phyloP scores from a whole-genome alignment of 2,797 vertebrate species.

The Natrix natrix region DNA sequence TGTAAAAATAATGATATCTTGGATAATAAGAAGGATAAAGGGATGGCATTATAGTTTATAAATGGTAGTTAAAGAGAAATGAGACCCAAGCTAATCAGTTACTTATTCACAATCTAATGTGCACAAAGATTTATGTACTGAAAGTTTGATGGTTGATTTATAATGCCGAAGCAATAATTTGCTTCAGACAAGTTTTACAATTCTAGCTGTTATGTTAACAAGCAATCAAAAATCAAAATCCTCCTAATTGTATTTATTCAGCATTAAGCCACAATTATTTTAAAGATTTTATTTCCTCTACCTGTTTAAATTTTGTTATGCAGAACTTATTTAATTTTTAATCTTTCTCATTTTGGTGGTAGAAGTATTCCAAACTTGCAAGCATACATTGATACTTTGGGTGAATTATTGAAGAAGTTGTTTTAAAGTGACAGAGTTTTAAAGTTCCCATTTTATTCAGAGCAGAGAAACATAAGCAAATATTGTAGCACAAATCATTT shows the following conservation, averaged over 20 bases:
- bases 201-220: neutral
- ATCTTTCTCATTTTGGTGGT: neutral
- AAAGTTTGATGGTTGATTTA: neutral
- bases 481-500: neutral
- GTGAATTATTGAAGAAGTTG: neutral
- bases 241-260: slow-evolving; percentile 1
- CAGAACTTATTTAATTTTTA: neutral
- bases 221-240: neutral
- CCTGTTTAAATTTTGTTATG: neutral
- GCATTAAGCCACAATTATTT: neutral
- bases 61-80: neutral
- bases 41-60: neutral
- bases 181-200: neutral
- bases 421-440: neutral
- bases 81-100: neutral
- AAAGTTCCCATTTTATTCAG: neutral
- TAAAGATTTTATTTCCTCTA: neutral
- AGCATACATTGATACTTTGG: neutral
- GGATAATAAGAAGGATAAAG: neutral
- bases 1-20: neutral
- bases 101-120: neutral
- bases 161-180: neutral
- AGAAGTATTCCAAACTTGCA: neutral
- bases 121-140: neutral
- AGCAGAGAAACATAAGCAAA: neutral